These are phyloP conservation scores for Ligdia adustata DNA, from an alignment of 2,888 invertebrate genomes.

Conservation along the genomic window DNA sequence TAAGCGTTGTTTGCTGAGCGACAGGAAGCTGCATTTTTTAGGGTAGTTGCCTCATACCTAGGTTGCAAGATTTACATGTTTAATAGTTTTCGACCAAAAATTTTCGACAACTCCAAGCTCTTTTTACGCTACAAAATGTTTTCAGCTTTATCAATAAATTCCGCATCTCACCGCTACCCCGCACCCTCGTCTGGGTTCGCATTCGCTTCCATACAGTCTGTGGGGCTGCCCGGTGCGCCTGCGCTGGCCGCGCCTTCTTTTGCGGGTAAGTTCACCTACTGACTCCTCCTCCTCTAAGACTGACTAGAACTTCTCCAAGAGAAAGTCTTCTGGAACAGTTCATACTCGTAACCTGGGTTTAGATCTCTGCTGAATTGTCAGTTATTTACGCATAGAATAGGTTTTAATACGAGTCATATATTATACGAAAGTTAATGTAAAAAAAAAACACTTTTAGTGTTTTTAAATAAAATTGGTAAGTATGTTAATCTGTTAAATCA, in stretches of 20 bases:
- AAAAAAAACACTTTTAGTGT: too few species aligned
- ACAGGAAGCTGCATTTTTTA: too few species aligned
- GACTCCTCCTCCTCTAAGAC: neutral
- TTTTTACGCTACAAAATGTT: neutral
- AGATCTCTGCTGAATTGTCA: too few species aligned
- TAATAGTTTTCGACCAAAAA: neutral
- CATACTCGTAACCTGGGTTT: neutral
- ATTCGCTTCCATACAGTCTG: neutral
- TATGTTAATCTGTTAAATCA: too few species aligned
- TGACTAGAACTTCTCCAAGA: neutral
- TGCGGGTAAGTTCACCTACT: conserved; percentile 6
- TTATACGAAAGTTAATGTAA: too few species aligned
- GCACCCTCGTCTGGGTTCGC: neutral
- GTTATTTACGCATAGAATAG: too few species aligned
- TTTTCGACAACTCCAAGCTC: neutral
- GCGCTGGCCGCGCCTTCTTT: neutral
- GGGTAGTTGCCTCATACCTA: too few species aligned
- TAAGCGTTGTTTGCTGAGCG: too few species aligned
- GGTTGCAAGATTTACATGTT: neutral
- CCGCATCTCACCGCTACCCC: neutral
- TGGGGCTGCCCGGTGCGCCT: neutral
- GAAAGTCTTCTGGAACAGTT: neutral
- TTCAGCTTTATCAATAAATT: conserved; percentile 11
- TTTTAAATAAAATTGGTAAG: too few species aligned
- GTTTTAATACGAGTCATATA: too few species aligned